phyloP scores from a whole-genome alignment of 2,888 invertebrate species.

The Loripinus fragilis region DNA sequence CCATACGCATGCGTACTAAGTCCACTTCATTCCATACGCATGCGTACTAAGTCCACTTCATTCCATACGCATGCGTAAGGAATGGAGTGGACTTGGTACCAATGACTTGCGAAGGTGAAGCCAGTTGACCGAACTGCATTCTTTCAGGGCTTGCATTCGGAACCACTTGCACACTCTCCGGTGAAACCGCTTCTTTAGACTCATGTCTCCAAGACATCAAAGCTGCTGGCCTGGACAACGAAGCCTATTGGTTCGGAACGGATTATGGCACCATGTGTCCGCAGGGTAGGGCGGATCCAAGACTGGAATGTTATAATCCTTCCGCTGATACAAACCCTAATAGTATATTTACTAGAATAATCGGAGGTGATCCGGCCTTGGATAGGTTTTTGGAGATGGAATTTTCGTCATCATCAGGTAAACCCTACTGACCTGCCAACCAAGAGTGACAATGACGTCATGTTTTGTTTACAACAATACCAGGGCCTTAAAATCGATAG shows the following conservation, averaged over 20 bases:
- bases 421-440: too few relatives aligned
- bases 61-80: too few relatives aligned
- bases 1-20: too few relatives aligned
- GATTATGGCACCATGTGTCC: conserved; percentile 31
- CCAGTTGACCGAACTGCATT: too few relatives aligned
- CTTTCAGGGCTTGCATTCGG: conserved; percentile 18
- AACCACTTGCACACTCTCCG: conserved; percentile 24
- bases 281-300: not conserved
- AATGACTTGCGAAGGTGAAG: too few relatives aligned
- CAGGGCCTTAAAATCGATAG: too few relatives aligned
- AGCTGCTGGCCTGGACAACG: not conserved
- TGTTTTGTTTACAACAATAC: too few relatives aligned
- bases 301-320: conserved; percentile 16
- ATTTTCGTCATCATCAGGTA: conserved; percentile 22
- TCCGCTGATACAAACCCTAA: not conserved
- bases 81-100: too few relatives aligned
- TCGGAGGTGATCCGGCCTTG: not conserved
- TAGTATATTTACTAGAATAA: conserved; percentile 29
- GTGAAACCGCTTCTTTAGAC: conserved; percentile 24
- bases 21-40: too few relatives aligned
- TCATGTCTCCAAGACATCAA: conserved; percentile 32
- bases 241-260: conserved; percentile 45
- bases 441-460: too few relatives aligned
- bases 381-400: conserved; percentile 9
- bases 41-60: too few relatives aligned